A percentile compares a stretch with the other conserved stretches of the same genome.
Evolutionary conservation across 1,140 invertebrate species (phyloP).

Genomic region (Mya arenaria): DNA sequence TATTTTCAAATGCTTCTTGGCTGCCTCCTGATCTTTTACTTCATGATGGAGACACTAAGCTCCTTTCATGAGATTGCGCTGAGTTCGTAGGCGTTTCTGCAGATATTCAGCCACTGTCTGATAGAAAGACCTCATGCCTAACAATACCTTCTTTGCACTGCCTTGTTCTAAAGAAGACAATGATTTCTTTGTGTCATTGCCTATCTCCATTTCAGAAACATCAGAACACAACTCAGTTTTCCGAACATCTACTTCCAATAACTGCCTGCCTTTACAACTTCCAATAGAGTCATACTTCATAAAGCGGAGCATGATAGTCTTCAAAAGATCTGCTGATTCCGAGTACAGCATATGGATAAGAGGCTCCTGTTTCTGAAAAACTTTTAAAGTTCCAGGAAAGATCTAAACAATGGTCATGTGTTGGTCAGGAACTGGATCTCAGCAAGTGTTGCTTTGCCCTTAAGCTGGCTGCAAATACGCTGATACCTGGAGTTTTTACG

Average conservation of each 20-base stretch:
- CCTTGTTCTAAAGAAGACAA: slow-evolving; percentile 5
- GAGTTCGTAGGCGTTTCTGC: not conserved
- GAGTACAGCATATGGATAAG: slow-evolving; percentile 53
- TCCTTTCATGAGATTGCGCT: slow-evolving; percentile 15
- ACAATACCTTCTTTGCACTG: not conserved
- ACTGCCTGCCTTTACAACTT: not conserved
- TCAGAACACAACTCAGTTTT: slow-evolving; percentile 3
- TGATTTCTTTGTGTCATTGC: not conserved
- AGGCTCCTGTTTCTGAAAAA: slow-evolving; percentile 51
- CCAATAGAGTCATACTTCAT: slow-evolving; percentile 15
- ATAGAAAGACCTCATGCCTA: not conserved
- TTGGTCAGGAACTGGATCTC: too few relatives aligned
- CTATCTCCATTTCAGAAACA: slow-evolving; percentile 29
- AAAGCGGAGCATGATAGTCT: slow-evolving; percentile 12
- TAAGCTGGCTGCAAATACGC: too few relatives aligned
- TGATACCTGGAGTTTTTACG: not conserved
- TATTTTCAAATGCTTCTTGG: too few relatives aligned
- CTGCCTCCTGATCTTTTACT: not conserved
- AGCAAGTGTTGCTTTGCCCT: too few relatives aligned
- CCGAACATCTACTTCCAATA: slow-evolving; percentile 12
- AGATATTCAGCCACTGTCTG: not conserved
- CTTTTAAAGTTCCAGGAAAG: too few relatives aligned
- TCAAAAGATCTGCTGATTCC: slow-evolving; percentile 19
- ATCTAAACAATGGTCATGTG: too few relatives aligned
- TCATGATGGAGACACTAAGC: slow-evolving; percentile 34